These are phyloP conservation scores for Gnathonemus echidnorhynchus DNA, from an alignment of 2,113 vertebrate species.

Conservation along the genomic window DNA sequence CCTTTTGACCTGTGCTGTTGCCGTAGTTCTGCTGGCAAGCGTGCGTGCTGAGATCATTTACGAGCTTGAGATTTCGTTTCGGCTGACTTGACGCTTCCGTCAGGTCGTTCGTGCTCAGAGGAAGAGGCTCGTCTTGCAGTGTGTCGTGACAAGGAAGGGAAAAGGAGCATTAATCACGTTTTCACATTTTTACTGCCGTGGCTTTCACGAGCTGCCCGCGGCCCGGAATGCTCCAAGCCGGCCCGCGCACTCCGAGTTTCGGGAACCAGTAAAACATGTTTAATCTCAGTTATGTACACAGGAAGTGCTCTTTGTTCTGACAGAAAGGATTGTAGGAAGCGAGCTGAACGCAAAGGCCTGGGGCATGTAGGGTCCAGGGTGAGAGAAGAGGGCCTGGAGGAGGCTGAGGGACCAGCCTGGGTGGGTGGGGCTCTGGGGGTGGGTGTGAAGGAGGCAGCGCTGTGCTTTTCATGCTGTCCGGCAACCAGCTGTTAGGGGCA, in stretches of 20 bases:
- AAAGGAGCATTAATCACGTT: slow-evolving; percentile 1
- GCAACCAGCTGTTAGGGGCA: too few species aligned
- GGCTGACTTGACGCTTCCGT: neutral
- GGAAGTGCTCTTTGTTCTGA: slow-evolving; percentile 35
- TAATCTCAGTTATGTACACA: slow-evolving; percentile 33
- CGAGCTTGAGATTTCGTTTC: neutral
- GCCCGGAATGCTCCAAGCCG: slow-evolving; percentile 2
- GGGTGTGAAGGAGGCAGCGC: neutral
- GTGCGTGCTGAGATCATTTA: neutral
- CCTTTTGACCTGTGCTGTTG: neutral
- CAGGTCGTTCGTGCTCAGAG: neutral
- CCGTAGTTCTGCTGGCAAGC: neutral
- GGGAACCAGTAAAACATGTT: slow-evolving; percentile 37
- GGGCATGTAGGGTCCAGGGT: neutral
- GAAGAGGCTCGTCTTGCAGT: neutral
- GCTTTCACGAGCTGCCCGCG: slow-evolving; percentile 10
- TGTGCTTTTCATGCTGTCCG: too few species aligned
- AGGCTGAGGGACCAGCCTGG: neutral
- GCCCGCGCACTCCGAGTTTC: neutral
- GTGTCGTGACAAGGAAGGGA: neutral
- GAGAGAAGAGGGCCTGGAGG: neutral
- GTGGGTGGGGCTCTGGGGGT: neutral
- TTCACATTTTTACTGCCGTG: slow-evolving; percentile 10
- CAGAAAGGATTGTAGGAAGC: slow-evolving; percentile 20
- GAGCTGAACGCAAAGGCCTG: slow-evolving; percentile 15